Evolutionary conservation across 1,140 invertebrate genomes (phyloP).

Genomic region (Subanguina moxae): DNA sequence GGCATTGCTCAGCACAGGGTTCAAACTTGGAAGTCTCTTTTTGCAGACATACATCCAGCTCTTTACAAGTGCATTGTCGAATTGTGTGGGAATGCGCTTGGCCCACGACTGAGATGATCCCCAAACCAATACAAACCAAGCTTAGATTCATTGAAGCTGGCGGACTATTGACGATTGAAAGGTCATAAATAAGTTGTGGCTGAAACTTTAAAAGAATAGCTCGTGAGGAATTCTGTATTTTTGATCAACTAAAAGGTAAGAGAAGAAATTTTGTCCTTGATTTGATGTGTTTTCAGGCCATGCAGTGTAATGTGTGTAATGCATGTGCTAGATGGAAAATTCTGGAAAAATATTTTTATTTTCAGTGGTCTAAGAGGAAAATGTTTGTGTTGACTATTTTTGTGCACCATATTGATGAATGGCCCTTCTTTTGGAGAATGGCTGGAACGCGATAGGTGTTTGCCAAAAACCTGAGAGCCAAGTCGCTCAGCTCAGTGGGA

Average conservation of each 20-base stretch:
- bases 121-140: too few relatives aligned
- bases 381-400: background rate
- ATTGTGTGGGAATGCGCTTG: background rate
- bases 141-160: too few relatives aligned
- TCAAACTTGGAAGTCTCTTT: slow-evolving; percentile 5
- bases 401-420: too few relatives aligned
- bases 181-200: too few relatives aligned
- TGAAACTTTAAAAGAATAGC: too few relatives aligned
- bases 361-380: background rate
- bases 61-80: slow-evolving; percentile 6
- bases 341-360: background rate
- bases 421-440: slow-evolving; percentile 2
- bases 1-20: slow-evolving; percentile 3
- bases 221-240: too few relatives aligned
- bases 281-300: background rate
- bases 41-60: slow-evolving; percentile 1
- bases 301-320: background rate
- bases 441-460: slow-evolving; percentile 6
- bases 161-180: too few relatives aligned
- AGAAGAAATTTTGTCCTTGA: background rate
- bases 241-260: too few relatives aligned
- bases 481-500: slow-evolving; percentile 20
- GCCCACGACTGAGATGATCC: too few relatives aligned
- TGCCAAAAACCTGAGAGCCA: background rate
- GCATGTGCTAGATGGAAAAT: background rate